Conservation (phyloP, 2,797 vertebrate species). For the Thunnus albacares region DNA sequence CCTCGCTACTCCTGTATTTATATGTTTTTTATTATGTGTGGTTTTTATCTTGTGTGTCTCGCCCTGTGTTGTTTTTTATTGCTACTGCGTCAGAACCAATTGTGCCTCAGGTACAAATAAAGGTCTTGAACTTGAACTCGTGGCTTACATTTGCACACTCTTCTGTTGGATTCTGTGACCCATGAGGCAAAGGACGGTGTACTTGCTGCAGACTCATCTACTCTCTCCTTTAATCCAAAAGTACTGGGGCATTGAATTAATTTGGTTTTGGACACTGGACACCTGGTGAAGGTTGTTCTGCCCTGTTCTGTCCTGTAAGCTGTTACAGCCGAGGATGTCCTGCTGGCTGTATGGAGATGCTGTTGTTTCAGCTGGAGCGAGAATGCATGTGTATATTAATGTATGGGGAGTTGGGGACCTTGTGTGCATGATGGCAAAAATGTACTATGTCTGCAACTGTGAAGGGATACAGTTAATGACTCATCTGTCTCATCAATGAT, state of each 20-base stretch:
- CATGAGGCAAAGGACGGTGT: slow-evolving; percentile 15
- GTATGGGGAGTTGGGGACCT: slow-evolving; percentile 13
- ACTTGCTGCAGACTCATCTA: slow-evolving; percentile 26
- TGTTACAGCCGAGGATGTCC: slow-evolving; percentile 52
- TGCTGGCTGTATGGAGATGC: slow-evolving; percentile 55
- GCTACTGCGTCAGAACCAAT: too few species aligned
- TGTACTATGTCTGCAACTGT: slow-evolving; percentile 1
- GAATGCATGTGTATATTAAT: slow-evolving; percentile 20
- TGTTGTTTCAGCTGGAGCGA: slow-evolving; percentile 75
- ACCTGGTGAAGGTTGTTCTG: slow-evolving; percentile 37
- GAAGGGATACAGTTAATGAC: background rate
- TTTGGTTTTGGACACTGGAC: slow-evolving; percentile 19
- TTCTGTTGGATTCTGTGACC: slow-evolving; percentile 46
- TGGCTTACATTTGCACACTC: slow-evolving; percentile 40
- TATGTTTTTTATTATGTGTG: too few species aligned
- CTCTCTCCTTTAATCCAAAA: slow-evolving; percentile 26
- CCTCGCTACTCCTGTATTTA: too few species aligned
- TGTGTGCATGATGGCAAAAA: slow-evolving; percentile 21
- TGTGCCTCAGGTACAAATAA: too few species aligned
- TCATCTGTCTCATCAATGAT: slow-evolving; percentile 15
- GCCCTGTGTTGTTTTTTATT: too few species aligned
- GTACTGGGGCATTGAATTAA: slow-evolving; percentile 42
- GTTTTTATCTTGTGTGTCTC: too few species aligned
- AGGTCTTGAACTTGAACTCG: background rate
- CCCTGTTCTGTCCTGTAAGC: slow-evolving; percentile 38